Evolutionary conservation across 2,797 vertebrate species (phyloP).

Genomic region (Oophaga sylvatica): DNA sequence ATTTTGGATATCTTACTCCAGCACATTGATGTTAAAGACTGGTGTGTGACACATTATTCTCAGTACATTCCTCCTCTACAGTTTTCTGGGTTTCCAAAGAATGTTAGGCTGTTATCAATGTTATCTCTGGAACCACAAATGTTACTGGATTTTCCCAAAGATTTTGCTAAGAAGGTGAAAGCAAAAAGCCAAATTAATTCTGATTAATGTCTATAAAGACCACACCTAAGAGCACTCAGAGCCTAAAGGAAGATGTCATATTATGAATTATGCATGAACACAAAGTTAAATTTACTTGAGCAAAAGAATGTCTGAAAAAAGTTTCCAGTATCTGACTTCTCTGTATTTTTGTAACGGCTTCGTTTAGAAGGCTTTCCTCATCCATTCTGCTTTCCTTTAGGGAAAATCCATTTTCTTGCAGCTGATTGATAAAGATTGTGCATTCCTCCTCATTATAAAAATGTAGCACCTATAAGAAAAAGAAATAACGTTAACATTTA

Average conservation of each 20-base stretch:
- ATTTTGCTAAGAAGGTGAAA: background rate
- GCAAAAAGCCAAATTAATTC: background rate
- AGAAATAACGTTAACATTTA: background rate
- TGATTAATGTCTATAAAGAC: background rate
- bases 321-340: conserved; percentile 85
- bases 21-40: too few relatives aligned
- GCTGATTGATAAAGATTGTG: conserved; percentile 71
- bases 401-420: conserved; percentile 69
- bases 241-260: background rate
- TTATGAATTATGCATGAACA: background rate
- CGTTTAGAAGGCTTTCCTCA: conserved; percentile 80
- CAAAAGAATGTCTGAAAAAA: conserved; percentile 87
- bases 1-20: too few relatives aligned
- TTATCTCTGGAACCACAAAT: background rate
- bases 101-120: background rate
- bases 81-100: background rate
- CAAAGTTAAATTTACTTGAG: conserved; percentile 74
- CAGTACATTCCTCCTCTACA: too few relatives aligned
- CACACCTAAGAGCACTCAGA: background rate
- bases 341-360: conserved; percentile 81
- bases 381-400: conserved; percentile 74
- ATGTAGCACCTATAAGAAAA: conserved; percentile 78
- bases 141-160: background rate
- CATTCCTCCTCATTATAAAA: conserved; percentile 80
- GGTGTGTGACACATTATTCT: too few relatives aligned